These are phyloP conservation scores for Phania funesta DNA, from an alignment of 2,888 invertebrate genomes.

Conservation along the genomic window DNA sequence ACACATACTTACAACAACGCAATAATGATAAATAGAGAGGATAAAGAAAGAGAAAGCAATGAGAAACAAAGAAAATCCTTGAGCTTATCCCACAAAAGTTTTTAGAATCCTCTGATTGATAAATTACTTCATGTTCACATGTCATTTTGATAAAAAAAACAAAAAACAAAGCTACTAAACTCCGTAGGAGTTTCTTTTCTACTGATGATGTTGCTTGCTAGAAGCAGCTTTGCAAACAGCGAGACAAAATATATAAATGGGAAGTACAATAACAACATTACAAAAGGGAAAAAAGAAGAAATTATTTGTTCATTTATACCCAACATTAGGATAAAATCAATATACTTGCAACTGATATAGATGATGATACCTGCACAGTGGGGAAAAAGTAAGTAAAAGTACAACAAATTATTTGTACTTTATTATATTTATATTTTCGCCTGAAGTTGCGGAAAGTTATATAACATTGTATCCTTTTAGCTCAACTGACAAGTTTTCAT, in stretches of 20 bases:
- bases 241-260: background rate
- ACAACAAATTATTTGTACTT: too few species aligned
- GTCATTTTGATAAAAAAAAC: conserved; percentile 52
- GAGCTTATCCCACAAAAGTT: conserved; percentile 58
- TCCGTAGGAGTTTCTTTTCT: conserved; percentile 24
- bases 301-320: conserved; percentile 49
- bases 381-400: background rate
- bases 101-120: conserved; percentile 61
- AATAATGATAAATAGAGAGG: conserved; percentile 32
- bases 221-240: background rate
- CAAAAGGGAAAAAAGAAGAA: conserved; percentile 27
- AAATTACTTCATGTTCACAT: conserved; percentile 64
- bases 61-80: conserved; percentile 51
- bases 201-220: conserved; percentile 19
- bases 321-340: conserved; percentile 52
- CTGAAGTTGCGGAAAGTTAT: too few species aligned
- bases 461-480: too few species aligned
- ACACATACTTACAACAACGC: background rate
- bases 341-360: conserved; percentile 21
- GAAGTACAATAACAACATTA: conserved; percentile 27
- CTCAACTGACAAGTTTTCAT: too few species aligned
- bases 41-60: conserved; percentile 21
- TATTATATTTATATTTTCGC: too few species aligned
- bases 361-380: background rate
- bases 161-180: conserved; percentile 26